Percentiles rank a stretch among this genome's conserved stretches.
phyloP scores from a whole-genome alignment of 2,888 invertebrate genomes.

The Philereme transversata region DNA sequence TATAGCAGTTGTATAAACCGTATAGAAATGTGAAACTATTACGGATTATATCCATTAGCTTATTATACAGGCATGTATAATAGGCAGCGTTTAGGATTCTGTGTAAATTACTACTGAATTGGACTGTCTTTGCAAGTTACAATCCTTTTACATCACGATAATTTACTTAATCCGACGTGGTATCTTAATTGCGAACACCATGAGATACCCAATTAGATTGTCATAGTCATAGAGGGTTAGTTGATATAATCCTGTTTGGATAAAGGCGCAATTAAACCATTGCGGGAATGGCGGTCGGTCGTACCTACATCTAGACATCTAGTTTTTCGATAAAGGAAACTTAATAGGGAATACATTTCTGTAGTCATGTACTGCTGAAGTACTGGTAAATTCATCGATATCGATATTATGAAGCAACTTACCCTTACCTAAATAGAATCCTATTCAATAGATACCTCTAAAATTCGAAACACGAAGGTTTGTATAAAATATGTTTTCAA shows the following conservation, averaged over 20 bases:
- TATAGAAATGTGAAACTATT: slow-evolving; percentile 3
- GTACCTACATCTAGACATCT: not conserved
- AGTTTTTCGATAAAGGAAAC: not conserved
- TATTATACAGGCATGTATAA: not conserved
- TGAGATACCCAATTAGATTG: slow-evolving; percentile 6
- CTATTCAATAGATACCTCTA: no score
- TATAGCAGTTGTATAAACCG: slow-evolving; percentile 15
- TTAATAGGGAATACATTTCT: not conserved
- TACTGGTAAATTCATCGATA: not conserved
- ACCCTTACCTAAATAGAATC: not conserved
- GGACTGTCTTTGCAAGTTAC: slow-evolving; percentile 4
- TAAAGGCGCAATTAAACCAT: slow-evolving; percentile 2
- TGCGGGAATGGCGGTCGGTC: not conserved
- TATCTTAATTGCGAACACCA: slow-evolving; percentile 12
- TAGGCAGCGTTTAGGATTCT: not conserved
- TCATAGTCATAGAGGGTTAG: not conserved
- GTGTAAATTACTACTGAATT: slow-evolving; percentile 12
- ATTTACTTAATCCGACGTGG: not conserved
- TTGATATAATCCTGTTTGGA: slow-evolving; percentile 1
- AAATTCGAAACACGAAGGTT: no score
- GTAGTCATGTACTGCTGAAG: not conserved
- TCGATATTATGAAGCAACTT: not conserved
- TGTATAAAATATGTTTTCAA: no score
- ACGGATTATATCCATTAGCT: not conserved
- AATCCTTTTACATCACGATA: slow-evolving; percentile 5